Conservation (phyloP, 2,888 invertebrate species). For the Acanthococcus lagerstroemiae region DNA sequence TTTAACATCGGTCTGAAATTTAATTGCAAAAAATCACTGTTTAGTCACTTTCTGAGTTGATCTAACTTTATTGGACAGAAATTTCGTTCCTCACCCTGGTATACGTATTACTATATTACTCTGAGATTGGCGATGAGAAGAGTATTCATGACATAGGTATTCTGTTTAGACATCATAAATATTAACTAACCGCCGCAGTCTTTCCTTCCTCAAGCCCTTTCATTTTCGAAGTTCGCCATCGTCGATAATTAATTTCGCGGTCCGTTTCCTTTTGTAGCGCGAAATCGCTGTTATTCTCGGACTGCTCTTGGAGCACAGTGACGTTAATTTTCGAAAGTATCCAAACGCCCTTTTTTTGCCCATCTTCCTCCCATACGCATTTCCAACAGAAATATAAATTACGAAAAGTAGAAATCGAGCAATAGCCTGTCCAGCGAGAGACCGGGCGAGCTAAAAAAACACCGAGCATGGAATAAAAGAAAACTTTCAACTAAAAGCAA, state of each 20-base stretch:
- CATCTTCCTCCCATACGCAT: not conserved
- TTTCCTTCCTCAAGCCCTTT: too few relatives aligned
- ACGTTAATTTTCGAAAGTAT: not conserved
- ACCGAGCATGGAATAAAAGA: conserved; percentile 18
- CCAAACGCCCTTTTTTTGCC: not conserved
- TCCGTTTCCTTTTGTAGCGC: not conserved
- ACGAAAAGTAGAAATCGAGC: conserved; percentile 21
- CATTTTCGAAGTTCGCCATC: too few relatives aligned
- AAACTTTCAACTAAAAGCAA: conserved; percentile 29
- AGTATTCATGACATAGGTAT: too few relatives aligned
- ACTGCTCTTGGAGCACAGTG: not conserved
- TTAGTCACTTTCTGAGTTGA: too few relatives aligned
- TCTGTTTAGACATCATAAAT: too few relatives aligned
- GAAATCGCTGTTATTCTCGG: not conserved
- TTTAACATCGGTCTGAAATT: too few relatives aligned
- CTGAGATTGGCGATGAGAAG: too few relatives aligned
- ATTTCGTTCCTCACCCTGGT: too few relatives aligned
- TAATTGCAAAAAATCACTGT: too few relatives aligned
- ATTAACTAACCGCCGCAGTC: too few relatives aligned
- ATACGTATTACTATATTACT: too few relatives aligned
- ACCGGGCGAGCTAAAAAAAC: conserved; percentile 14
- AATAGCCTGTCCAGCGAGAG: conserved; percentile 18
- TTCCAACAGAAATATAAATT: conserved; percentile 15
- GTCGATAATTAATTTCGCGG: not conserved
- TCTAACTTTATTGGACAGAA: too few relatives aligned